phyloP scores from a whole-genome alignment of 2,797 vertebrate species.

The Oophaga sylvatica region DNA sequence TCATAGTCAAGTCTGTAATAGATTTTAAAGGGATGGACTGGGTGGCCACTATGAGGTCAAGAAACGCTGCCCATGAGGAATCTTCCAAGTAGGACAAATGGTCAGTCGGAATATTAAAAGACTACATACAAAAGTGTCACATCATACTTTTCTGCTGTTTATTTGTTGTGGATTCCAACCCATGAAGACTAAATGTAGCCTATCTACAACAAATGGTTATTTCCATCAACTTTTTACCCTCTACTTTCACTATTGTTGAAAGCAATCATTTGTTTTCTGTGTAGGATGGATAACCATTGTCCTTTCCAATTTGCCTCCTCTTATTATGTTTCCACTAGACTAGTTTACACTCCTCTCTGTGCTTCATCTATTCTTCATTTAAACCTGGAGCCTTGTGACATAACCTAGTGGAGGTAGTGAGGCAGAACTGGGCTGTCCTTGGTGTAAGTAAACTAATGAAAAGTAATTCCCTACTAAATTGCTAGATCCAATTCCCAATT shows the following conservation, averaged over 20 bases:
- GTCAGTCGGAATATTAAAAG: background rate
- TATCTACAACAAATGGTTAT: background rate
- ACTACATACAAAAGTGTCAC: background rate
- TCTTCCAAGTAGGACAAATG: no score
- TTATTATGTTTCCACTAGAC: conserved; percentile 10
- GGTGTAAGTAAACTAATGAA: conserved; percentile 2
- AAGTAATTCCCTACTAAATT: conserved; percentile 24
- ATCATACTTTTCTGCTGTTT: background rate
- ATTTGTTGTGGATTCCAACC: background rate
- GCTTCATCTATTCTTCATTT: conserved; percentile 23
- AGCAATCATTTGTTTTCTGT: background rate
- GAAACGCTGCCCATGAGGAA: no score
- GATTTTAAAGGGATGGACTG: no score
- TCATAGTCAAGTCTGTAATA: no score
- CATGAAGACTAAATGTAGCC: background rate
- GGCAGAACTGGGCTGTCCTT: conserved; percentile 2
- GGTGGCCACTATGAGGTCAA: no score
- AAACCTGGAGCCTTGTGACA: background rate
- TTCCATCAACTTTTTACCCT: background rate
- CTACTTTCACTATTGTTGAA: background rate
- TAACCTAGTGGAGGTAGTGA: conserved; percentile 8
- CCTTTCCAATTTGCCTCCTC: conserved; percentile 26
- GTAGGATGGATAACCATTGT: conserved; percentile 17
- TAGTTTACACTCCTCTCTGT: background rate
- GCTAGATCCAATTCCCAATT: conserved; percentile 23